phyloP scores from a whole-genome alignment of 2,113 vertebrate species.

The Cyprinus carpio region DNA sequence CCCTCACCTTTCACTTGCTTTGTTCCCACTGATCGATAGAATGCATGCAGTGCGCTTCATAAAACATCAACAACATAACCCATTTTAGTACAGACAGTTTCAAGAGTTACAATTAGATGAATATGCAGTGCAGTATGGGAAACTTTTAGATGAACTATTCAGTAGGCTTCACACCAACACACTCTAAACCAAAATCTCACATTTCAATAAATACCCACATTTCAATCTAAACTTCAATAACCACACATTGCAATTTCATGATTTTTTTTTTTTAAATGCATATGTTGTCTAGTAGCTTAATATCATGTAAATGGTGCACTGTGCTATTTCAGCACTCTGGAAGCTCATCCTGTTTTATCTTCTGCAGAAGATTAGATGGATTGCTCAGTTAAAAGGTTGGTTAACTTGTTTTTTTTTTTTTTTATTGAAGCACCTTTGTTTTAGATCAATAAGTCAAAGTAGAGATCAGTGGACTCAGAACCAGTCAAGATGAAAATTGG shows the following conservation, averaged over 20 bases:
- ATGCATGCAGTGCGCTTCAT: not conserved
- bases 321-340: not conserved
- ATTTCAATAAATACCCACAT: too few species aligned
- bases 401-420: not conserved
- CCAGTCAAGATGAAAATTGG: not conserved
- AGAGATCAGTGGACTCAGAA: not conserved
- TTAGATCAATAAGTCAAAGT: not conserved
- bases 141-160: not conserved
- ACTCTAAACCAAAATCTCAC: not conserved
- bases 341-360: too few species aligned
- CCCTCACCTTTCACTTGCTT: constrained; percentile 15
- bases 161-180: not conserved
- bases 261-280: not conserved
- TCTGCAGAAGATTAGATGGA: not conserved
- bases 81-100: not conserved
- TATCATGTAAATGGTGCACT: not conserved
- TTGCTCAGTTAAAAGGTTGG: not conserved
- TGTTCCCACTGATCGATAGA: not conserved
- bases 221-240: too few species aligned
- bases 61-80: not conserved
- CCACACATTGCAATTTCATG: too few species aligned
- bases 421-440: not conserved
- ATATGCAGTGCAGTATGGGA: not conserved
- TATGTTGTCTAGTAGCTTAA: not conserved
- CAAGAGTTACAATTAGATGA: not conserved